Evolutionary conservation across 1,140 invertebrate genomes (phyloP), one percentile per base, ranked within the genome.

Genomic region (Drosophila sechellia): DNA sequence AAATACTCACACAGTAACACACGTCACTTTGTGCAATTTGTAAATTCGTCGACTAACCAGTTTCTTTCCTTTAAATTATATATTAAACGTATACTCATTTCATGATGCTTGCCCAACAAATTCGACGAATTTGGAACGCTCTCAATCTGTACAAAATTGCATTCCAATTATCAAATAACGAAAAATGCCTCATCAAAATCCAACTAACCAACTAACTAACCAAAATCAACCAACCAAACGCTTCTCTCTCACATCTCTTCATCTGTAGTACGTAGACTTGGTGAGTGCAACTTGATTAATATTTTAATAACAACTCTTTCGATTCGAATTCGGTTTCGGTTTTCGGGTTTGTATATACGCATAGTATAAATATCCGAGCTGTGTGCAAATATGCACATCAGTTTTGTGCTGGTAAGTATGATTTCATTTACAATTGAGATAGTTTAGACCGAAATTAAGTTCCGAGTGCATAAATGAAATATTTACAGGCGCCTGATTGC

Each of bases 231-330:
- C 50, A 81, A 80, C 55, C 54, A 76, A 81, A 69, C 57, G 81
- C 81, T 86, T 86, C 81, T 86, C 54, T 86, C 53, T 71, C 75
- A 81, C 74, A 76, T 61, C 65, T 70, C 58, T 69, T 60, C 84
- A 89, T 84, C 84, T 89, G 84, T 89, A 89, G 84, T 89, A 84
- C 84, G 84, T 89, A 89, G 85, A 89, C 68, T 89, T 75, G 84
- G 84, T 89, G 85, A 89, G 84, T 89, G 58, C 52, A 66, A 78
- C 48, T 49, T 52, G 31, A 65, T 60, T 73, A 49, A 49, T 77
- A 60, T 53, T 75, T 61, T 49, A 68, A 52, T 59, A 78, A 58
- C 50, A 37, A 73, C 45, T 53, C 34, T 53, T 57, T 49, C 45
- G 34, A 17, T 61, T 46, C 56, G 37, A 68, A 69, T 69, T 46